Conservation (phyloP, 1,140 invertebrate species). For the Aphelinus atriplicis region DNA sequence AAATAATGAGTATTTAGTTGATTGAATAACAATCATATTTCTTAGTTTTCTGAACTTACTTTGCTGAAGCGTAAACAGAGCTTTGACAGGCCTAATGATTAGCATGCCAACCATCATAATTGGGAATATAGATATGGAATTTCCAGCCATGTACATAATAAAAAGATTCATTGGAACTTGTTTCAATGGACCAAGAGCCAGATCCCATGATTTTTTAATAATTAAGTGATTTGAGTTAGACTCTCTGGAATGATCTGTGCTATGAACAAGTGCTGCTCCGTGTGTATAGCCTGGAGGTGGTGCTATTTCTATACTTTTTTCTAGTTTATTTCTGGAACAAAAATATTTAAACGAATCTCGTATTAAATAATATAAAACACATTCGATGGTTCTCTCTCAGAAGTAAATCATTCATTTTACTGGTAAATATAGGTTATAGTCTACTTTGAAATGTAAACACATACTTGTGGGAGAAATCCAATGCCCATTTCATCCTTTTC, state of each 20-base stretch:
- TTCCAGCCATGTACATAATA: constrained; percentile 99
- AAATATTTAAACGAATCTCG: constrained; percentile 11
- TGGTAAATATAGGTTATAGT: constrained; percentile 21
- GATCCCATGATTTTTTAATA: constrained; percentile 97
- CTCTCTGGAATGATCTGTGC: constrained; percentile 79
- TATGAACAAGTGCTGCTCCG: constrained; percentile 74
- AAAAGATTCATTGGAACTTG: constrained; percentile 99
- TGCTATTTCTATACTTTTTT: constrained; percentile 68
- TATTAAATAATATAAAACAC: constrained; percentile 8
- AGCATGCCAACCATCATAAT: constrained; percentile 99
- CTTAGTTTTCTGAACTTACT: constrained; percentile 66
- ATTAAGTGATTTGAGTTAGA: constrained; percentile 84
- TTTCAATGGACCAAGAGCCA: constrained; percentile 94
- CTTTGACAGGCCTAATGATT: constrained; percentile 94
- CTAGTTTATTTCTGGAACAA: constrained; percentile 59
- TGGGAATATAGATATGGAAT: constrained; percentile 98
- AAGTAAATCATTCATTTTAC: not conserved
- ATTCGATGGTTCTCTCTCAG: no score
- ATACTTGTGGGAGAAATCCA: constrained; percentile 65
- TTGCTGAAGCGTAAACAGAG: constrained; percentile 88
- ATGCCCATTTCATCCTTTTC: constrained; percentile 65
- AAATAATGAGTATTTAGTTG: no score
- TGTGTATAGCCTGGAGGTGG: constrained; percentile 87
- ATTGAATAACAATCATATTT: not conserved
- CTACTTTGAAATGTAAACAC: constrained; percentile 36